A percentile compares a stretch with the other conserved stretches of the same genome.
These are phyloP conservation scores for Apis dorsata DNA, from an alignment of 1,140 invertebrate genomes.

Conservation along the genomic window DNA sequence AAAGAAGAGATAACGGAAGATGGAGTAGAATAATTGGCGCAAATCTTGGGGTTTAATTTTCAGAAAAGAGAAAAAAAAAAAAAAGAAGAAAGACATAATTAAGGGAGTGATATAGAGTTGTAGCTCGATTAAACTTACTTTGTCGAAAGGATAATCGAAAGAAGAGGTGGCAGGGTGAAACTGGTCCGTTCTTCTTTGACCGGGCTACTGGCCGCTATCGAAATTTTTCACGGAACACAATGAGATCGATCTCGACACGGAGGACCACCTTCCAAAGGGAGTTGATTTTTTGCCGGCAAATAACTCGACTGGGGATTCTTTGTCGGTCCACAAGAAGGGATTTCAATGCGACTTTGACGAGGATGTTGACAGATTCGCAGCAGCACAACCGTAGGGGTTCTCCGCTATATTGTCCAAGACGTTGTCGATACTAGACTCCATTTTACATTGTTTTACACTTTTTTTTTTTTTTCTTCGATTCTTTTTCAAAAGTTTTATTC, in stretches of 20 bases:
- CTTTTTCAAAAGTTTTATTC: too few relatives aligned
- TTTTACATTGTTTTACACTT: background rate
- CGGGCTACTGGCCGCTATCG: background rate
- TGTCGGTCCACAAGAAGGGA: slow-evolving; percentile 36
- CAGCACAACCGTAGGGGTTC: slow-evolving; percentile 50
- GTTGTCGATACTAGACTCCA: slow-evolving; percentile 9
- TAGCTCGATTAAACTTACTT: background rate
- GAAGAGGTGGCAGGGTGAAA: background rate
- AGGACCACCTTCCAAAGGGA: slow-evolving; percentile 18
- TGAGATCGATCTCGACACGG: slow-evolving; percentile 42
- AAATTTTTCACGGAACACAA: slow-evolving; percentile 35
- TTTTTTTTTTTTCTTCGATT: too few relatives aligned
- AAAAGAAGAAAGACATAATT: background rate
- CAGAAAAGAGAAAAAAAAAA: background rate
- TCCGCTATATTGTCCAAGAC: slow-evolving; percentile 16
- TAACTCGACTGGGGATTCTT: slow-evolving; percentile 26
- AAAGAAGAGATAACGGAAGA: too few relatives aligned
- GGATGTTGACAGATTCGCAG: slow-evolving; percentile 64
- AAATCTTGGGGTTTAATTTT: background rate
- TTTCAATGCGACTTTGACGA: slow-evolving; percentile 54
- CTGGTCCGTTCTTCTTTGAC: background rate
- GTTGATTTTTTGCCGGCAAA: slow-evolving; percentile 55
- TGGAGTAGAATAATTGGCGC: background rate
- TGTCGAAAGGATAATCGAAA: background rate
- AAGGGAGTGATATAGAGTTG: background rate